Base-by-base conservation (phyloP, 2,113 vertebrate genomes). In the Seriola aureovittata region DNA sequence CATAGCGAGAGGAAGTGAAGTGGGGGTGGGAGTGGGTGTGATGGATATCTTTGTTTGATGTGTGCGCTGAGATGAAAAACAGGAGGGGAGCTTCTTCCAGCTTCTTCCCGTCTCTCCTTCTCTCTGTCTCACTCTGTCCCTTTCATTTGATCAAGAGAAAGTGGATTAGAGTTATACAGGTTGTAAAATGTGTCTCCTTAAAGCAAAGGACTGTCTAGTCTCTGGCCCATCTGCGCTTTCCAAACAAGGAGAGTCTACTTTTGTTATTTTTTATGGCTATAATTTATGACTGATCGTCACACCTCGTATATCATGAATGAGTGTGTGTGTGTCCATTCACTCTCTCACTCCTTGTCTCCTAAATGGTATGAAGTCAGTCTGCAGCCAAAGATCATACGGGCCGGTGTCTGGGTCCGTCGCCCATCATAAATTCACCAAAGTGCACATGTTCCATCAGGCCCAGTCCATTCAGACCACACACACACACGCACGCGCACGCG, bases 41-140 rank as follows among this genome's bases (percentile, higher is more conserved):
- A 94, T 93, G 86, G 86, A 92, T 92, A 92, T 93, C 88, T 94
- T 93, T 94, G 90, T 94, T 88, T 92, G 84, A 91, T 89, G 79
- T 85, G 72, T 64, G 79, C 16, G 59, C 71, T 50, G 88, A 90
- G 85, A 91, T 77, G 80, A 92, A 86, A 78, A 88, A 40, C 62
- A 59, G 86, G 80, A 83, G 91, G 89, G 77, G 71, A 88, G 85
- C 81, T 78, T 91, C 85, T 69, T 75, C 23, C 71, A 69, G 70
- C 69, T 64, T 79, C 73, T 87, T 32, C 29, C 55, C 74, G 58
- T 89, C 81, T 88, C 75, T 65, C 42, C 75, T 48, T 78, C 65
- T 50, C 68, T 67, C 38, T 32, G 66, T 75, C 80, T 70, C 86
- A 67, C 57, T 78, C 71, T 76, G n/a, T 69, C 50, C 75, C 50